phyloP scores from a whole-genome alignment of 1,140 invertebrate species.

The Gryon sp. region DNA sequence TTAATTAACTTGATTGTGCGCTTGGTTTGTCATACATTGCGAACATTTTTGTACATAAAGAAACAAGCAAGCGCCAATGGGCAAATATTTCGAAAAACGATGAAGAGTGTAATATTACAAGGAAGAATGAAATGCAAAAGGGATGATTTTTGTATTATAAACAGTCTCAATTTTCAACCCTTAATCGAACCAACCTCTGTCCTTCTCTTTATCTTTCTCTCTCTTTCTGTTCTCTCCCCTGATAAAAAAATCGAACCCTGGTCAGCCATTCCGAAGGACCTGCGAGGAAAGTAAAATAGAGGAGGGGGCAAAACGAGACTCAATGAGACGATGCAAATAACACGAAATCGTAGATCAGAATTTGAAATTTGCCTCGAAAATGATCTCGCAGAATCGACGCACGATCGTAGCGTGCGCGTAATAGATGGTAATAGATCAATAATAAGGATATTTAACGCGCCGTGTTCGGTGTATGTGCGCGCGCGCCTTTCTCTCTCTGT shows the following conservation, averaged over 20 bases:
- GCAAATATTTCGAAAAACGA: too few relatives aligned
- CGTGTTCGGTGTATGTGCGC: slow-evolving; percentile 54
- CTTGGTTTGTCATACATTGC: too few relatives aligned
- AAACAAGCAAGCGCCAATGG: too few relatives aligned
- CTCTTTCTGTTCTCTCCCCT: background rate
- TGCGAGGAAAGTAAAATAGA: slow-evolving; percentile 28
- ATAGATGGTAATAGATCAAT: slow-evolving; percentile 78
- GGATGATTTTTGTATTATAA: too few relatives aligned
- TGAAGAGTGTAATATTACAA: too few relatives aligned
- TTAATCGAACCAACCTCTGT: slow-evolving; percentile 25
- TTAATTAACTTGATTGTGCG: too few relatives aligned
- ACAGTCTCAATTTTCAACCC: too few relatives aligned
- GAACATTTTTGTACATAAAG: too few relatives aligned
- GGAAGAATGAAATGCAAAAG: too few relatives aligned
- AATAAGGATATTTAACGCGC: slow-evolving; percentile 77
- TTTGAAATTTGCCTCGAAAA: slow-evolving; percentile 26
- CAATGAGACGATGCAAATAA: slow-evolving; percentile 12
- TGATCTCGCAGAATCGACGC: slow-evolving; percentile 54
- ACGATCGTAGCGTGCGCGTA: slow-evolving; percentile 72
- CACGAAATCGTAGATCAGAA: slow-evolving; percentile 30
- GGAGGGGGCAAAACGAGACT: slow-evolving; percentile 8
- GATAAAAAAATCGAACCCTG: slow-evolving; percentile 45
- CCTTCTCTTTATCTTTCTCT: too few relatives aligned
- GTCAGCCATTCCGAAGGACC: slow-evolving; percentile 48
- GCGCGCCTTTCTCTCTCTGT: slow-evolving; percentile 52